Base-by-base conservation (phyloP, 1,140 invertebrate genomes). In the Stegodyphus mimosarum region DNA sequence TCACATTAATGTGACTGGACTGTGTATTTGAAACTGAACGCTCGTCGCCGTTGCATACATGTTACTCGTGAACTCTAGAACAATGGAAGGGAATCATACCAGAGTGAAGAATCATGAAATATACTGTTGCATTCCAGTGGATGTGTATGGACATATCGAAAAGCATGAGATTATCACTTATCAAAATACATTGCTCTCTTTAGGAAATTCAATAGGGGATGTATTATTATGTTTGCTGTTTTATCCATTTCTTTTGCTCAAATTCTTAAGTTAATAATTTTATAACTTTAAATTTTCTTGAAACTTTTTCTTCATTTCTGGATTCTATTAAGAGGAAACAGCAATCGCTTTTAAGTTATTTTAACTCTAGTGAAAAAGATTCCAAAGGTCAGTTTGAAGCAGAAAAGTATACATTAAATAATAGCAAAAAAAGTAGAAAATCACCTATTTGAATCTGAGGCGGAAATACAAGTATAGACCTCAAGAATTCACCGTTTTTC, bases 231-330 rank as follows among this genome's bases (percentile, higher is more conserved):
- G n/a, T n/a, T n/a, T n/a, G n/a, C n/a, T n/a, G n/a, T n/a, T n/a
- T n/a, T n/a, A n/a, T n/a, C n/a, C n/a, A n/a, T n/a, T n/a, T n/a
- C 15, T 60, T 55, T 53, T 55, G 6, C 13, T 74, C 51, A 55
- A 74, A 55, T 74, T 18, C 51, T 60, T 53, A 55, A 55, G 72
- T 33, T 74, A 55, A 4, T 55, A 74, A 48, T 55, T 33, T 74
- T 55, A 55, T 50, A 73, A 4, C 50, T 73, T 60, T 60, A 60
- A 60, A 60, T 60, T 1, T 5, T 1, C 55, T 60, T 60, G 55
- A 60, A 10, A 2, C 0, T 15, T 55, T 9, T 15, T 73, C 15
- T 53, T 73, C 10, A 53, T 53, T 55, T 73, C 53, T 55, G 2
- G 15, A n/a, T 53, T 73, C 50, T 5, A 53, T 7, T 53, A 73